Percentiles rank a stretch among this genome's conserved stretches.
These are phyloP conservation scores for Macaca nemestrina DNA, from an alignment of 2,113 vertebrate genomes.

Conservation along the genomic window DNA sequence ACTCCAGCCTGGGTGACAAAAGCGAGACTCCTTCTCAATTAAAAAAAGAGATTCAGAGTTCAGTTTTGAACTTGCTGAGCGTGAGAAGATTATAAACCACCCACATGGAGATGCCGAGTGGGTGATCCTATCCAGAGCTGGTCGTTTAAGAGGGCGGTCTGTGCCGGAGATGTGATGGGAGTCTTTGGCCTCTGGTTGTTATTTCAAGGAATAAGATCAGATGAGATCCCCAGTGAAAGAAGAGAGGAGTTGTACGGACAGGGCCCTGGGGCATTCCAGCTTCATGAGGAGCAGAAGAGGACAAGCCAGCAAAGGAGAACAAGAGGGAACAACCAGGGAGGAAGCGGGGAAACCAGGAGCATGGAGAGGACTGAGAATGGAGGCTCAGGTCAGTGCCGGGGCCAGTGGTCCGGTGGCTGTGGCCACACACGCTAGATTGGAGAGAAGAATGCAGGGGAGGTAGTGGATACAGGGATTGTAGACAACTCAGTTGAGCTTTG, in stretches of 20 bases:
- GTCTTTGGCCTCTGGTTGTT: no score
- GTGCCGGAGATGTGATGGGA: rapidly evolving
- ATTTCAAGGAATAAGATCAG: neutral
- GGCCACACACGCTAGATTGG: no score
- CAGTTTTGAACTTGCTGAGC: rapidly evolving
- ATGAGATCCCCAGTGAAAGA: no score
- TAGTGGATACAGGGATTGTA: no score
- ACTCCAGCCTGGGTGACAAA: no score
- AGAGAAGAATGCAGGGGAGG: neutral
- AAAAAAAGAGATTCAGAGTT: neutral
- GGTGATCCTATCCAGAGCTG: rapidly evolving
- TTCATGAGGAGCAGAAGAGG: rapidly evolving
- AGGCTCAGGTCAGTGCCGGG: neutral
- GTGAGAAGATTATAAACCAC: rapidly evolving
- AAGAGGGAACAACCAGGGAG: no score
- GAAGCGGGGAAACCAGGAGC: rapidly evolving
- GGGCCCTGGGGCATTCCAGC: neutral
- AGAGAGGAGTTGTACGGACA: neutral
- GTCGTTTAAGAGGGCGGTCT: rapidly evolving
- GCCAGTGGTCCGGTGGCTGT: neutral
- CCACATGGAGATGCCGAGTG: rapidly evolving
- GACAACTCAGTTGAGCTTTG: neutral
- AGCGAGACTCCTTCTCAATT: no score
- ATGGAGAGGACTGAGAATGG: rapidly evolving
- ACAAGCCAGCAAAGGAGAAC: no score